Evolutionary conservation across 1,140 invertebrate species (phyloP).

Genomic region (Drosophila setifemur): DNA sequence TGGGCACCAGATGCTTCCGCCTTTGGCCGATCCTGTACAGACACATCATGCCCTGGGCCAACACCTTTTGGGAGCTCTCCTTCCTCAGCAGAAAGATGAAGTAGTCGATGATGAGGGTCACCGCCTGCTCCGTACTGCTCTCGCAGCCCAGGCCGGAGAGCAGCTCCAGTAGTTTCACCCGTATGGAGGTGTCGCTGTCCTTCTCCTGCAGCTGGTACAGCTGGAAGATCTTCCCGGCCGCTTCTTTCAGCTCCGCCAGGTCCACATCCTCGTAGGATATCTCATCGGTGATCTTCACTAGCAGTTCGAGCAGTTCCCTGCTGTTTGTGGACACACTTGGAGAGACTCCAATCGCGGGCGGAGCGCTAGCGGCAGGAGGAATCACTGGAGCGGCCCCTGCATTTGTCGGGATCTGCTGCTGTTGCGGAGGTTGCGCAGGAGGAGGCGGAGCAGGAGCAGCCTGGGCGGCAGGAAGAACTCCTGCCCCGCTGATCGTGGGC

Average conservation of each 20-base stretch:
- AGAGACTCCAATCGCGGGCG: not conserved
- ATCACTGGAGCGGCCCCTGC: not conserved
- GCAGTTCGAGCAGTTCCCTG: constrained; percentile 65
- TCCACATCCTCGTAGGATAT: constrained; percentile 63
- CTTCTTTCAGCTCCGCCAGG: constrained; percentile 58
- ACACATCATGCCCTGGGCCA: constrained; percentile 75
- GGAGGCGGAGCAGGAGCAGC: not conserved
- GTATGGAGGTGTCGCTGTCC: constrained; percentile 69
- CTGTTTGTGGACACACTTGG: not conserved
- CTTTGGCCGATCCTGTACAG: constrained; percentile 70
- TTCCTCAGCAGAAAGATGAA: constrained; percentile 88
- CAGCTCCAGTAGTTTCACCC: constrained; percentile 70
- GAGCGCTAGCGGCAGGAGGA: not conserved
- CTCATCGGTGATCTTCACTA: constrained; percentile 77
- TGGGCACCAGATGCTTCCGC: constrained; percentile 49
- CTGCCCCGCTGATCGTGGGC: too few species aligned
- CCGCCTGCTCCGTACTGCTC: constrained; percentile 45
- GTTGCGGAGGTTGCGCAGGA: not conserved
- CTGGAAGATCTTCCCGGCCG: constrained; percentile 58
- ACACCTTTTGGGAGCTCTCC: constrained; percentile 92
- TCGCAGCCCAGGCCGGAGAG: constrained; percentile 67
- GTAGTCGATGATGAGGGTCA: constrained; percentile 85
- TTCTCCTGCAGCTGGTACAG: constrained; percentile 71
- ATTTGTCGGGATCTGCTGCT: not conserved
- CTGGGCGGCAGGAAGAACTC: too few species aligned